Percentiles rank a stretch among this genome's conserved stretches.
These are phyloP conservation scores for Diplodus sargus DNA, from an alignment of 2,797 vertebrate genomes.

Conservation along the genomic window DNA sequence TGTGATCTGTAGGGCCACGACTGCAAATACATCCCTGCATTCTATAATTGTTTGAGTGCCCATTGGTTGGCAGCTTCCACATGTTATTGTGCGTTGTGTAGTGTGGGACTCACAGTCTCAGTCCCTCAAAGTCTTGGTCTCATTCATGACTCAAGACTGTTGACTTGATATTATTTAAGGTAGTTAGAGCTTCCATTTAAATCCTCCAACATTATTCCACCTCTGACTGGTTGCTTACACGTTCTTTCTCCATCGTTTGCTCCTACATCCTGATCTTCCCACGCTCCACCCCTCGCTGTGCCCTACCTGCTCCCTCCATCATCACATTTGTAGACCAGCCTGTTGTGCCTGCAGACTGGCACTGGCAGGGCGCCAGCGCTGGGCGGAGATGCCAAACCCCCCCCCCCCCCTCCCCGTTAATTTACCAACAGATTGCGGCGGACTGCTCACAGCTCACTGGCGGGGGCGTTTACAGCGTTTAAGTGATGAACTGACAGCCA, in stretches of 20 bases:
- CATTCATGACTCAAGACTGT: background rate
- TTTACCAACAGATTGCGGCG: conserved; percentile 82
- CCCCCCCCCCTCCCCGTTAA: conserved; percentile 83
- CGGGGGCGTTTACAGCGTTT: conserved; percentile 80
- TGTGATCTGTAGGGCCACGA: too few relatives aligned
- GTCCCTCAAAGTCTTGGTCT: too few relatives aligned
- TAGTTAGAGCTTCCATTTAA: conserved; percentile 57
- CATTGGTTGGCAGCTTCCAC: too few relatives aligned
- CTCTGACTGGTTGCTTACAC: too few relatives aligned
- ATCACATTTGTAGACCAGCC: conserved; percentile 67
- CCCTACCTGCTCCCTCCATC: background rate
- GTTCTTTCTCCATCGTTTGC: conserved; percentile 1
- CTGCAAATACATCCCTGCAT: too few relatives aligned
- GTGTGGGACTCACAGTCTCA: too few relatives aligned
- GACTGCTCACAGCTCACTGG: conserved; percentile 80
- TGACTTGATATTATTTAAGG: conserved; percentile 16
- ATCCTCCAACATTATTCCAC: conserved; percentile 5
- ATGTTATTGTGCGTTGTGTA: too few relatives aligned
- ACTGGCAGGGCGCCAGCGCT: conserved; percentile 86
- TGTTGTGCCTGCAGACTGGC: conserved; percentile 70
- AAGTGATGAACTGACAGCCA: conserved; percentile 81
- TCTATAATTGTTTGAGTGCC: too few relatives aligned
- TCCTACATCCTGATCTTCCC: background rate
- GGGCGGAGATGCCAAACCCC: conserved; percentile 42
- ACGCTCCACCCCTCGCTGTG: background rate